Evolutionary conservation across 1,140 invertebrate species (phyloP), one percentile per base, ranked within the genome.

Genomic region (Drosophila sucinea): DNA sequence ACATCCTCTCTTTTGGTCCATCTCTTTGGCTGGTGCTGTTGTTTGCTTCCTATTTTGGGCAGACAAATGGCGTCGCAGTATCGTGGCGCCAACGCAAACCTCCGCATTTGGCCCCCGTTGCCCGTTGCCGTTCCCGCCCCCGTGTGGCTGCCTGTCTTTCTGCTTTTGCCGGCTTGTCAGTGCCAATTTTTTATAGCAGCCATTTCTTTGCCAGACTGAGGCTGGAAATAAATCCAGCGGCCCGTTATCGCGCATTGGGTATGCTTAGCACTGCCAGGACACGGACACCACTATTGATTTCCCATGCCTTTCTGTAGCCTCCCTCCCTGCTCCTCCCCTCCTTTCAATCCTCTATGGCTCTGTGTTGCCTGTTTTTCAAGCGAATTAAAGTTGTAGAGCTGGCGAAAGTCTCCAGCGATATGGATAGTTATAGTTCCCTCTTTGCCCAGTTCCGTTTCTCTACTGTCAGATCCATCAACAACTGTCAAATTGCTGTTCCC

Each of bases 21-120:
- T 27, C 44, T 51, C 25, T 25, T 51, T n/a, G n/a, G 40, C 3
- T 41, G 11, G 11, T 41, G 44, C 23, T 51, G 44, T 51, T 51
- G 44, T 65, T 23, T 29, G 60, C 60, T 61, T 40, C 38, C 60
- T 54, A 64, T 58, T 65, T 65, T 65, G 32, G 51, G 35, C 32
- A 65, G 63, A 65, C 63, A 65, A 65, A 65, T 65, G 63, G 63
- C 63, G 63, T 65, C 63, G 11, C 63, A 65, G 63, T 38, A 56
- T 65, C 32, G 23, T 54, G 63, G 63, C 63, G 63, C 51, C 63
- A 65, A n/a, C 41, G 8, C n/a, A 29, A 44, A 63, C 29, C 29
- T 44, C 17, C 17, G 25, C 40, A 47, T 30, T 44, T 32, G 10
- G n/a, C 44, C n/a, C 23, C 44, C 17, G 5, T 7, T 3, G 10